A percentile compares a stretch with the other conserved stretches of the same genome.
These are phyloP conservation scores for Laothoe populi DNA, from an alignment of 2,888 invertebrate genomes.

Conservation along the genomic window DNA sequence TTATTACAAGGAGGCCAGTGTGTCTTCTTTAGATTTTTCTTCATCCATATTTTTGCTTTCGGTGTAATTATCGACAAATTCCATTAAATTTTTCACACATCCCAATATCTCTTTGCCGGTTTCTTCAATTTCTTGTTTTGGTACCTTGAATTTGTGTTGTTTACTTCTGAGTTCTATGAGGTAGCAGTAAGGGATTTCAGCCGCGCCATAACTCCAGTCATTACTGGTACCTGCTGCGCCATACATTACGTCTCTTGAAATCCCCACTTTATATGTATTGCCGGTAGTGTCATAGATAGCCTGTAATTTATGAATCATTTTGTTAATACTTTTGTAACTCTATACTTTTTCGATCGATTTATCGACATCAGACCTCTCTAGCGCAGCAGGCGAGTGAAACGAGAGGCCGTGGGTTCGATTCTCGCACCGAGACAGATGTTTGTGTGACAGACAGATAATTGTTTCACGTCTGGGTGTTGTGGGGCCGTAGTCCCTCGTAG, in stretches of 20 bases:
- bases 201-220: constrained; percentile 70
- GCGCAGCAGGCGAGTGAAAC: too few species aligned
- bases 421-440: too few species aligned
- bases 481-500: too few species aligned
- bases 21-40: constrained; percentile 19
- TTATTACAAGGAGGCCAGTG: neutral
- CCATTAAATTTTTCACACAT: constrained; percentile 66
- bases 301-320: constrained; percentile 43
- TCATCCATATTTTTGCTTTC: constrained; percentile 27
- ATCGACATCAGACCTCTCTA: constrained; percentile 2
- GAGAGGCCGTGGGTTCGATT: too few species aligned
- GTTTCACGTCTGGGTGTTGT: too few species aligned
- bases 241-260: constrained; percentile 75
- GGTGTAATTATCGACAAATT: constrained; percentile 61
- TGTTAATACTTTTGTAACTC: neutral
- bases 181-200: constrained; percentile 71
- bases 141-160: constrained; percentile 65
- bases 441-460: too few species aligned
- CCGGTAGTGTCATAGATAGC: constrained; percentile 69
- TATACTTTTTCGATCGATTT: constrained; percentile 1
- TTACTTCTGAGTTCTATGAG: constrained; percentile 72
- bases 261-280: constrained; percentile 72
- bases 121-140: constrained; percentile 68
- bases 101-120: constrained; percentile 67
- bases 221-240: constrained; percentile 72